These are phyloP conservation scores for Nymphalis c-album DNA, from an alignment of 2,888 invertebrate species.

Conservation along the genomic window DNA sequence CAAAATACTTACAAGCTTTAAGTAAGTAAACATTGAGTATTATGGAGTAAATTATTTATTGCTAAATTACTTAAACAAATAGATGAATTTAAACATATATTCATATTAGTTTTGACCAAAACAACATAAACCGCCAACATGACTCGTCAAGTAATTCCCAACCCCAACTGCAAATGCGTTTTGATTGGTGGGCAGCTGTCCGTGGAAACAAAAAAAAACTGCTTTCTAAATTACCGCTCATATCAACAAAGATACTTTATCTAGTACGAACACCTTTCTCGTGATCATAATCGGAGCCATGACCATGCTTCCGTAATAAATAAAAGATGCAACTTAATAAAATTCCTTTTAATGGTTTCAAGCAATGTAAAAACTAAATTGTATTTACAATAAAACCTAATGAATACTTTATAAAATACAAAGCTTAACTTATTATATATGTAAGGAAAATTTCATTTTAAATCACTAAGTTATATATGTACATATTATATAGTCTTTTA, in stretches of 20 bases:
- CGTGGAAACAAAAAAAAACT: conserved; percentile 68
- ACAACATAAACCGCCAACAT: conserved; percentile 49
- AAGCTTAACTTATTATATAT: too few relatives aligned
- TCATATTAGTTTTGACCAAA: conserved; percentile 49
- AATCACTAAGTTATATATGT: too few relatives aligned
- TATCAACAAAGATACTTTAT: conserved; percentile 54
- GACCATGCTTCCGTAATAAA: conserved; percentile 64
- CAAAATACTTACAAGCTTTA: background rate
- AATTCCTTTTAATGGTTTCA: conserved; percentile 21
- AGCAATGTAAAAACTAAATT: conserved; percentile 6
- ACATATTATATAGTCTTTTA: background rate
- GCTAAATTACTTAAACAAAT: background rate
- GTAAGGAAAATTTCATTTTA: too few relatives aligned
- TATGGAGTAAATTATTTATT: background rate
- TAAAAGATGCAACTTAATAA: conserved; percentile 43
- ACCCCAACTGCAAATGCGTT: conserved; percentile 71
- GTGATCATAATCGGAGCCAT: conserved; percentile 65
- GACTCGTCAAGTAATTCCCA: conserved; percentile 65
- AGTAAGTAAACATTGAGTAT: background rate
- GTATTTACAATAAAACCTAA: background rate
- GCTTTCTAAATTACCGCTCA: conserved; percentile 73
- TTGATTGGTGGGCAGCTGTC: conserved; percentile 76
- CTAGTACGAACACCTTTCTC: conserved; percentile 61
- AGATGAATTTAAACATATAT: conserved; percentile 33
- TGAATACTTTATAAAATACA: background rate